Evolutionary conservation across 2,888 invertebrate species (phyloP).

Genomic region (Formica aserva): DNA sequence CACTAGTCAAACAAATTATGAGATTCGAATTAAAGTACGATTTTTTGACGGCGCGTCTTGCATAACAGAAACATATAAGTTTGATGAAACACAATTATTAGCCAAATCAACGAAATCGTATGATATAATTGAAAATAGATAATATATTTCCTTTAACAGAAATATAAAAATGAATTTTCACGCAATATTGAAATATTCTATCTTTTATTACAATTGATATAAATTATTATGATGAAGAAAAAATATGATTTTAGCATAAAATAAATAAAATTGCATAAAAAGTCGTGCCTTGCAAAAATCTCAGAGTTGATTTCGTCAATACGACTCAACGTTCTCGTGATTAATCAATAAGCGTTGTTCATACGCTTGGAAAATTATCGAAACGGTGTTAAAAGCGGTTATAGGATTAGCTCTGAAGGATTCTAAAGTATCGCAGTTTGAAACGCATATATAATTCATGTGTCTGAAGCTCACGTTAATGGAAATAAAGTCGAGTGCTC

Average conservation of each 20-base stretch:
- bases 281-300: not conserved
- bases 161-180: not conserved
- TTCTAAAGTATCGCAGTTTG: constrained; percentile 57
- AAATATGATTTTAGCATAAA: not conserved
- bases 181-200: not conserved
- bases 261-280: not conserved
- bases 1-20: not conserved
- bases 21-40: not conserved
- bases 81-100: constrained; percentile 22
- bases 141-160: not conserved
- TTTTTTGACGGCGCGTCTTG: not conserved
- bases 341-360: constrained; percentile 15
- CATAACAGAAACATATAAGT: not conserved
- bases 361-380: not conserved
- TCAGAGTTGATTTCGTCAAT: not conserved
- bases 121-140: constrained; percentile 10
- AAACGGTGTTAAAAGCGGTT: constrained; percentile 10
- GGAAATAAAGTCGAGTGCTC: constrained; percentile 55
- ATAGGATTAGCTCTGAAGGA: constrained; percentile 37
- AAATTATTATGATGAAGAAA: not conserved
- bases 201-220: not conserved
- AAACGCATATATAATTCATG: constrained; percentile 65
- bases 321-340: not conserved
- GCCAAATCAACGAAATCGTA: not conserved
- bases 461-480: constrained; percentile 62